phyloP scores from a whole-genome alignment of 2,797 vertebrate species.

The Trachurus trachurus region DNA sequence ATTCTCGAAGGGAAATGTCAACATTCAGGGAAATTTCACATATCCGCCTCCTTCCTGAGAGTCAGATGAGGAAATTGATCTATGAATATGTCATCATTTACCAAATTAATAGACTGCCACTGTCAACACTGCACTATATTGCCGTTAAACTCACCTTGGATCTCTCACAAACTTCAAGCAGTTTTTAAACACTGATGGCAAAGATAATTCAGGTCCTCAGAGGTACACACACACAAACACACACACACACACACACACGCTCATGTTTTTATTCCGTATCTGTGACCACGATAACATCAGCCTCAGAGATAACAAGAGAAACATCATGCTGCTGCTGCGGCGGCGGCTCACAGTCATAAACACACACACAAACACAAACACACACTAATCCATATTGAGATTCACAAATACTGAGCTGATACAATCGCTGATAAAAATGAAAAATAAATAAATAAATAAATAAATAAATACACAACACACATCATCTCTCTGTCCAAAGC shows the following conservation, averaged over 20 bases:
- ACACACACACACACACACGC: neutral
- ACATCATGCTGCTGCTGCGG: slow-evolving; percentile 5
- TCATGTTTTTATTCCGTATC: slow-evolving; percentile 44
- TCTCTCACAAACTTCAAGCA: slow-evolving; percentile 12
- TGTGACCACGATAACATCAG: slow-evolving; percentile 47
- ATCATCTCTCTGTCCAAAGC: slow-evolving; percentile 3
- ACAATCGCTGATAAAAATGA: slow-evolving; percentile 23
- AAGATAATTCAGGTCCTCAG: slow-evolving; percentile 14
- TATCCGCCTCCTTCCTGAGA: neutral
- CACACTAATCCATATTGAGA: slow-evolving; percentile 29
- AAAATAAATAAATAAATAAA: neutral
- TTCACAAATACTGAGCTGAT: slow-evolving; percentile 24
- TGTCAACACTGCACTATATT: neutral
- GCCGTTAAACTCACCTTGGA: slow-evolving; percentile 10
- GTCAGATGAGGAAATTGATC: neutral
- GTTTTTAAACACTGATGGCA: slow-evolving; percentile 29
- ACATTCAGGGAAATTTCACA: neutral
- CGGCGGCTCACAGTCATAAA: slow-evolving; percentile 30
- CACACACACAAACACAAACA: neutral
- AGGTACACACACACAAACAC: neutral
- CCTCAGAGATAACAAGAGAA: slow-evolving; percentile 51
- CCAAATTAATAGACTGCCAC: neutral
- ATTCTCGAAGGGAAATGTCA: too few relatives aligned
- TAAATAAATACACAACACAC: slow-evolving; percentile 3
- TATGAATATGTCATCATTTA: neutral